phyloP scores from a whole-genome alignment of 2,888 invertebrate species.

The Chalcis sispes region DNA sequence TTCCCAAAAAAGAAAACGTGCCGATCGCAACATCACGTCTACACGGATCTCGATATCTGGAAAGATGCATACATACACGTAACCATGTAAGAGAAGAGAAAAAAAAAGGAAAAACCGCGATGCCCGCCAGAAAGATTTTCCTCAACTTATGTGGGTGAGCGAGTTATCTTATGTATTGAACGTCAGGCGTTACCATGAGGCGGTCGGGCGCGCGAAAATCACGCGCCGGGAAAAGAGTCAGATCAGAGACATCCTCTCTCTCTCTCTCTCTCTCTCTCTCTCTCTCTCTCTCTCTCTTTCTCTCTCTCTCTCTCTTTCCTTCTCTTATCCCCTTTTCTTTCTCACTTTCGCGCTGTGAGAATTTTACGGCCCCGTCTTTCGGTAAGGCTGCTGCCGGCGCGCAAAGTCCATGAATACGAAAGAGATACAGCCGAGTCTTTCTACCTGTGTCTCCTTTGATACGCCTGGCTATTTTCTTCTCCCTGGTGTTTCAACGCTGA shows the following conservation, averaged over 20 bases:
- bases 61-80: too few species aligned
- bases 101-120: not conserved
- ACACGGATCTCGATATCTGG: too few species aligned
- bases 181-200: not conserved
- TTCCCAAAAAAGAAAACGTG: too few species aligned
- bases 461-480: slow-evolving; percentile 46
- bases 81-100: not conserved
- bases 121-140: slow-evolving; percentile 2
- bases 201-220: slow-evolving; percentile 28
- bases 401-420: slow-evolving; percentile 59
- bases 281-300: not conserved
- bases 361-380: slow-evolving; percentile 36
- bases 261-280: slow-evolving; percentile 17
- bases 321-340: too few species aligned
- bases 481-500: slow-evolving; percentile 11
- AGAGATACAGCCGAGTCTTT: slow-evolving; percentile 46
- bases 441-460: slow-evolving; percentile 11
- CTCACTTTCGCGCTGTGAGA: too few species aligned
- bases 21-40: too few species aligned
- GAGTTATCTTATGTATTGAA: slow-evolving; percentile 50
- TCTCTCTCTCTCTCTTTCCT: slow-evolving; percentile 14
- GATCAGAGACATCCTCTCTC: slow-evolving; percentile 28
- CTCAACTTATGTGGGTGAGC: slow-evolving; percentile 1
- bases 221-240: slow-evolving; percentile 33
- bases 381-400: not conserved